These are phyloP conservation scores for Tinamus major DNA, from an alignment of 2,797 vertebrate genomes.

Conservation along the genomic window DNA sequence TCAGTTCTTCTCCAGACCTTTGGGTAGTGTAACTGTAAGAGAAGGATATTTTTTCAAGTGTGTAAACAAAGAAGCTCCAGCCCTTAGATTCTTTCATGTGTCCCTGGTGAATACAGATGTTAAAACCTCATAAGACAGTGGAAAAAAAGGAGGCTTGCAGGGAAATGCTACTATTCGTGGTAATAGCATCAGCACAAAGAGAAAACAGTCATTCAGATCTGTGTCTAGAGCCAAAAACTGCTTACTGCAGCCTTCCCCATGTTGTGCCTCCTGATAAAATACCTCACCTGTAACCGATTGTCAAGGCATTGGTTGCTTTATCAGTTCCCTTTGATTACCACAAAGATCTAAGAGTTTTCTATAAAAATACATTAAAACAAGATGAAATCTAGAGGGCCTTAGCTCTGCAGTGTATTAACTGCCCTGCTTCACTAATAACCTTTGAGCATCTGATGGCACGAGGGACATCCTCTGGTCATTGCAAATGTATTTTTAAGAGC, in stretches of 20 bases:
- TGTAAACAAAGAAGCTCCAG: not conserved
- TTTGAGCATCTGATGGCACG: not conserved
- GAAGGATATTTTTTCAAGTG: not conserved
- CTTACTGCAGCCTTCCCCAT: not conserved
- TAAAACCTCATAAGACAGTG: not conserved
- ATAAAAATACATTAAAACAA: slow-evolving; percentile 16
- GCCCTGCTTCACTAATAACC: not conserved
- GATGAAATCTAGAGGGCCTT: slow-evolving; percentile 13
- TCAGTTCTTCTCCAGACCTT: not conserved
- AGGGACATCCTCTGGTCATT: not conserved
- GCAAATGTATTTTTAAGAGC: not conserved
- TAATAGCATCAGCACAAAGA: not conserved
- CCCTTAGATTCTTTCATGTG: not conserved
- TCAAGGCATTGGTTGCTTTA: not conserved
- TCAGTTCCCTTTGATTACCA: not conserved
- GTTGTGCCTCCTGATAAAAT: not conserved
- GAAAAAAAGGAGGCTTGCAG: slow-evolving; percentile 14
- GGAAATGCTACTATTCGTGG: slow-evolving; percentile 34
- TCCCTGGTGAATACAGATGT: not conserved
- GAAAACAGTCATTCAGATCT: not conserved
- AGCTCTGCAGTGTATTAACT: not conserved
- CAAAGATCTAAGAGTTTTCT: not conserved
- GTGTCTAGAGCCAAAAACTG: not conserved
- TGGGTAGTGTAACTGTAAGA: not conserved
- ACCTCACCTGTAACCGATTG: not conserved